Conservation (phyloP, 2,113 vertebrate species). For the Hepsetus odoe region DNA sequence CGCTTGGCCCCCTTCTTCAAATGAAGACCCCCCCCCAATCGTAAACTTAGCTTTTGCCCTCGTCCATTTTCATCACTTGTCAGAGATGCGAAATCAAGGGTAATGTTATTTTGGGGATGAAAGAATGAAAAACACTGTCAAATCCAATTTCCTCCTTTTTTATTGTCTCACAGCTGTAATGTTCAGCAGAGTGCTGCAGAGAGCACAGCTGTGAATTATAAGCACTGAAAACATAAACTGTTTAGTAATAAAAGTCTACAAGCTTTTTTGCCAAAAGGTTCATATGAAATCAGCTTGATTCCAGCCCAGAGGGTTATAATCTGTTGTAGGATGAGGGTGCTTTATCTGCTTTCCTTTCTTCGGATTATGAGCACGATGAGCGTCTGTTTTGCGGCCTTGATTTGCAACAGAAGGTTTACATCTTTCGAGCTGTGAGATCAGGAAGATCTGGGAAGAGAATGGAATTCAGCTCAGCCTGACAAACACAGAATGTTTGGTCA, state of each 20-base stretch:
- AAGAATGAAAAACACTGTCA: constrained; percentile 65
- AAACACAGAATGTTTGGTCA: not conserved
- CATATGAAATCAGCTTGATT: constrained; percentile 51
- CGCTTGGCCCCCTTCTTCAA: constrained; percentile 66
- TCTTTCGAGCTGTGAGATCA: constrained; percentile 10
- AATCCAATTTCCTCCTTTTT: constrained; percentile 60
- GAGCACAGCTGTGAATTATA: constrained; percentile 55
- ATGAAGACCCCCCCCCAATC: constrained; percentile 67
- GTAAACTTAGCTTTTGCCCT: constrained; percentile 56
- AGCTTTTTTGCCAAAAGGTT: constrained; percentile 45
- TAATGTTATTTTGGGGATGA: constrained; percentile 61
- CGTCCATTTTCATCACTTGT: constrained; percentile 53
- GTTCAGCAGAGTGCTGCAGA: constrained; percentile 41
- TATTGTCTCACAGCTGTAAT: constrained; percentile 54
- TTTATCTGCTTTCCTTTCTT: constrained; percentile 31
- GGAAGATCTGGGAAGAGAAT: constrained; percentile 10
- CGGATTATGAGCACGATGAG: constrained; percentile 37
- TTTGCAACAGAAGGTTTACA: constrained; percentile 33
- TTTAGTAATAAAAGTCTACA: constrained; percentile 55
- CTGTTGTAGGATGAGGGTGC: constrained; percentile 22
- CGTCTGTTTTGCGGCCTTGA: constrained; percentile 32
- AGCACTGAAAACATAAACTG: constrained; percentile 59
- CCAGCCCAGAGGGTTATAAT: constrained; percentile 44
- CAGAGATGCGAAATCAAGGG: constrained; percentile 55
- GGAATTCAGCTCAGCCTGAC: constrained; percentile 28